phyloP scores from a whole-genome alignment of 1,140 invertebrate genomes.

The Hylaeus anthracinus region DNA sequence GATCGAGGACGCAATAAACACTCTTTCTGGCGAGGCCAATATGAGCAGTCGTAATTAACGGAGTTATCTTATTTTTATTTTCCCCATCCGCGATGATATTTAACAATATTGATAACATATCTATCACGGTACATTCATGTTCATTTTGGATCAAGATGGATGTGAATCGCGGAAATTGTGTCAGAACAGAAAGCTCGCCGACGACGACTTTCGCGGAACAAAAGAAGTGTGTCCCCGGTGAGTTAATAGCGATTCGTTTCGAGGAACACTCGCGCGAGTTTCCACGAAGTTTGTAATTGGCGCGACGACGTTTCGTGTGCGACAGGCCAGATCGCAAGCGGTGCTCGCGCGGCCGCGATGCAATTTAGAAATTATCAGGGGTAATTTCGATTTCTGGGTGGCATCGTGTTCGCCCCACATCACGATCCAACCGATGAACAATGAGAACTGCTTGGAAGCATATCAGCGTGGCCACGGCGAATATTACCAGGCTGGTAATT shows the following conservation, averaged over 20 bases:
- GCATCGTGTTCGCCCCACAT: not conserved
- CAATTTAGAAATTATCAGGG: conserved; percentile 19
- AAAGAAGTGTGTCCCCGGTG: not conserved
- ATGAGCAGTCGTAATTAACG: no score
- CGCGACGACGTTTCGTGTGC: not conserved
- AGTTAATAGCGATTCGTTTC: not conserved
- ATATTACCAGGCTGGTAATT: conserved; percentile 28
- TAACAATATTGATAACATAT: not conserved
- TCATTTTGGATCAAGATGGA: no score
- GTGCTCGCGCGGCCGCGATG: not conserved
- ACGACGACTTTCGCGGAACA: not conserved
- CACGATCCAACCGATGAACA: not conserved
- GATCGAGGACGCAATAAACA: no score
- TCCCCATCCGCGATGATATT: no score
- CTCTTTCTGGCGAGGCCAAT: no score
- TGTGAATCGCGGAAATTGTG: not conserved
- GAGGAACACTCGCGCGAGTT: not conserved
- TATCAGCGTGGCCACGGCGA: not conserved
- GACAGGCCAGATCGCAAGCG: not conserved
- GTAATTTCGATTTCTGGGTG: conserved; percentile 30
- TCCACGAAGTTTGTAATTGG: not conserved
- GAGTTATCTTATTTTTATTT: no score
- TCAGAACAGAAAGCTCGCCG: no score
- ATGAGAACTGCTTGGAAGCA: not conserved
- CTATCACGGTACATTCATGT: no score